Conservation (phyloP, 2,888 invertebrate species). For the Leptinotarsa rubiginosa region DNA sequence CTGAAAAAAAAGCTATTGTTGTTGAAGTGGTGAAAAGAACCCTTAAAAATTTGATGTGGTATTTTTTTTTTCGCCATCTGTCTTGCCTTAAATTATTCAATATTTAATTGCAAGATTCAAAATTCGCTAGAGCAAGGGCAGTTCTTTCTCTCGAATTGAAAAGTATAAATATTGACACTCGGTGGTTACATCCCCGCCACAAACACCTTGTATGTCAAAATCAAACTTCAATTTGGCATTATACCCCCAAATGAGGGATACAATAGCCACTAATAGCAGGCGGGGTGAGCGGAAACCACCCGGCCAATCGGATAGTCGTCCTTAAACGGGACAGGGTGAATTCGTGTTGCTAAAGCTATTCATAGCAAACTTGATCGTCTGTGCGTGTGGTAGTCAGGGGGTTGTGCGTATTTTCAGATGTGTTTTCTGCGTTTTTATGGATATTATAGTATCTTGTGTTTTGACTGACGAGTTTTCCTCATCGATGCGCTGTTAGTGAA, state of each 20-base stretch:
- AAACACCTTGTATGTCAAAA: conserved; percentile 7
- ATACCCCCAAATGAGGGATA: conserved; percentile 33
- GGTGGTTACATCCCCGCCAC: conserved; percentile 3
- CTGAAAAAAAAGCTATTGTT: too few species aligned
- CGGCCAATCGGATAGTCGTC: conserved; percentile 60
- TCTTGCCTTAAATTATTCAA: too few species aligned
- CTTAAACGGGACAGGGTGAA: conserved; percentile 63
- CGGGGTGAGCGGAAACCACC: conserved; percentile 54
- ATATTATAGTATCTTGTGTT: conserved; percentile 24
- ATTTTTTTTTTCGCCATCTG: too few species aligned
- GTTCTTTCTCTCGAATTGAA: too few species aligned
- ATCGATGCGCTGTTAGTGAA: not conserved
- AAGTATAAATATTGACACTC: not conserved
- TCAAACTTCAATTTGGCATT: conserved; percentile 32
- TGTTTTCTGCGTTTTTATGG: conserved; percentile 25
- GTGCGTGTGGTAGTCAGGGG: conserved; percentile 50
- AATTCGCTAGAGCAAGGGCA: too few species aligned
- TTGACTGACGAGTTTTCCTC: conserved; percentile 34
- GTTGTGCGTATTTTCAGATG: conserved; percentile 44
- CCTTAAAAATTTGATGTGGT: too few species aligned
- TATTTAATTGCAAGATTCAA: too few species aligned
- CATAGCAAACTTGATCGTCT: conserved; percentile 54
- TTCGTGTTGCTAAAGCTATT: conserved; percentile 55
- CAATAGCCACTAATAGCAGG: conserved; percentile 43
- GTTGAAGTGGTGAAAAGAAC: too few species aligned